Base-by-base conservation (phyloP, 30 jellyfish, hydroid and myxozoan genomes). In the Cassiopea andromeda region DNA sequence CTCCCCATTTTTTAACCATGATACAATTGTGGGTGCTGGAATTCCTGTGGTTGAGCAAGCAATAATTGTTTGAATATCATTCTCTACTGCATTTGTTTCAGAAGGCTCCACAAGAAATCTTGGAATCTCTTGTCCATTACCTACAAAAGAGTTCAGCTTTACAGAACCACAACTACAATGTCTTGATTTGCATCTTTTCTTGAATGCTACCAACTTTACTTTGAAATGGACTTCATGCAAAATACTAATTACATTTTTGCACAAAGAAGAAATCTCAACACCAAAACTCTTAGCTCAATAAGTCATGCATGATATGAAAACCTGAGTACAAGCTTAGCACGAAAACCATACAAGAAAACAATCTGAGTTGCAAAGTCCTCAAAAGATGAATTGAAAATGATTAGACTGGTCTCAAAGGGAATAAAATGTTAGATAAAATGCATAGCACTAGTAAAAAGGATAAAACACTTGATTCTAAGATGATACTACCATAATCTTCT, bases 11-110 rank as follows among this genome's bases (percentile, higher is more conserved):
- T 73, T 69, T 73, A 90, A 50, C 97, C 97, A 94, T 10, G 90
- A 72, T 16, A 84, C 92, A 46, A 94, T 84, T 44, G 80, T 84
- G 14, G 98, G 97, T 7, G 73, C 72, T n/a, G 98, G 97, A 1
- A 48, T 60, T 14, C 98, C 98, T 17, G 96, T 85, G 16, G 97
- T 92, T n/a, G 85, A 64, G 73, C 98, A 94, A 6, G 90, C 77
- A 14, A 93, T 66, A 46, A 57, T 61, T 5, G 87, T 82, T 10
- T n/a, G n/a, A n/a, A 44, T 61, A 15, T 54, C 75, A 48, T 16
- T 16, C 73, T 57, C 81, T 6, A 77, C 92, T 9, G 77, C 94
- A 83, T 61, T 77, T 77, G 92, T 83, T 45, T 84, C 98, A 16
- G 92, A 97, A 14, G 96, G 96, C 46, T 81, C 84, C 2, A 83